These are phyloP conservation scores for Odontothrips loti DNA, from an alignment of 2,888 invertebrate genomes.

Conservation along the genomic window DNA sequence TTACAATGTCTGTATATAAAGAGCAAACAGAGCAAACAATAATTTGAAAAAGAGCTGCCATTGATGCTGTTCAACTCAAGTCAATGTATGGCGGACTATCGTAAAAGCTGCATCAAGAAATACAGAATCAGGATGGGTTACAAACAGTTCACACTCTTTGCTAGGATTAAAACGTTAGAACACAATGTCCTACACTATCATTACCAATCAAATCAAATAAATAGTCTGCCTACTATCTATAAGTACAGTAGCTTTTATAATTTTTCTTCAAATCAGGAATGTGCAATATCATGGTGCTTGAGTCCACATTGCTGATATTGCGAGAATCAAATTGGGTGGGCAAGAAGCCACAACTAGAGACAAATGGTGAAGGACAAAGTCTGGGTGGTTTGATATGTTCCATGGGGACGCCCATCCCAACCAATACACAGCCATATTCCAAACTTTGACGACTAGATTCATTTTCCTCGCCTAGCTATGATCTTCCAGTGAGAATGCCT, in stretches of 20 bases:
- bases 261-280: neutral
- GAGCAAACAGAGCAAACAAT: too few relatives aligned
- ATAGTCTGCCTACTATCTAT: conserved; percentile 2
- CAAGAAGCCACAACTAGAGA: neutral
- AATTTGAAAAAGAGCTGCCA: too few relatives aligned
- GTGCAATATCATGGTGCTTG: neutral
- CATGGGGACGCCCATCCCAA: neutral
- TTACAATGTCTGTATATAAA: too few relatives aligned
- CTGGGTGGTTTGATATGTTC: conserved; percentile 11
- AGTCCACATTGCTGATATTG: neutral
- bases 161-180: conserved; percentile 22
- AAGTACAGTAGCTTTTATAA: neutral
- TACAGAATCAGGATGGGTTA: neutral
- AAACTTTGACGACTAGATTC: conserved; percentile 15
- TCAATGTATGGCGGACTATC: neutral
- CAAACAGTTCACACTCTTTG: neutral
- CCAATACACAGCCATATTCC: conserved; percentile 16
- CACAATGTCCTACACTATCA: neutral
- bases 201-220: neutral
- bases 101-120: neutral
- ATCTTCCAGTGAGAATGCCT: neutral
- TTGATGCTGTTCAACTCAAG: too few relatives aligned
- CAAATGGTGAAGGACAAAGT: neutral
- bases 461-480: neutral
- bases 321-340: neutral